These are phyloP conservation scores for Neogale vison DNA, from an alignment of 2,113 vertebrate species.

Conservation along the genomic window DNA sequence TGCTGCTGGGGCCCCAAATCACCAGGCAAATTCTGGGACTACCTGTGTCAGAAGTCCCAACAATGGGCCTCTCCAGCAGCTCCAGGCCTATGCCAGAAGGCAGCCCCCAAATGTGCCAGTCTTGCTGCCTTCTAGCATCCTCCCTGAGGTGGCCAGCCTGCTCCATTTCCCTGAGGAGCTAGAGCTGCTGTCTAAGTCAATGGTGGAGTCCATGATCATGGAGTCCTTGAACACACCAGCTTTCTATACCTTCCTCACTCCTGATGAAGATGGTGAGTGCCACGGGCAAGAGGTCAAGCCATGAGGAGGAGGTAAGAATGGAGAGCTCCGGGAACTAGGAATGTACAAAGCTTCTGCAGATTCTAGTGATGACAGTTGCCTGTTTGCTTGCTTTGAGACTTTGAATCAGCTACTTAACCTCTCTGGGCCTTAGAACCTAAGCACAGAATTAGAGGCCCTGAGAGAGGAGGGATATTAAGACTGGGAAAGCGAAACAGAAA, in stretches of 20 bases:
- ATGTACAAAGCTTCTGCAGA: not conserved
- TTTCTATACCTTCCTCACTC: conserved; percentile 63
- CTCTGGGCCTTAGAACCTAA: not conserved
- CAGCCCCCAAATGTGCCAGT: not conserved
- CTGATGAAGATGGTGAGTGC: conserved; percentile 47
- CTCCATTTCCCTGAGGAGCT: conserved; percentile 62
- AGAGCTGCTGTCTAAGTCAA: conserved; percentile 29
- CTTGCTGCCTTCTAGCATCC: not conserved
- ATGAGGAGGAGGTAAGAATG: not conserved
- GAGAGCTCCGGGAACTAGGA: not conserved
- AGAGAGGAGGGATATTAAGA: not conserved
- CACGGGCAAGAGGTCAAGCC: not conserved
- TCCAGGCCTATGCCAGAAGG: not conserved
- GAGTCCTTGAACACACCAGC: conserved; percentile 70
- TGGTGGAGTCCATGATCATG: conserved; percentile 35
- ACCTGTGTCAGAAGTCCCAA: conserved; percentile 15
- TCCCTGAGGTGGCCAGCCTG: conserved; percentile 21
- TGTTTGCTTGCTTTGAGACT: conserved; percentile 4
- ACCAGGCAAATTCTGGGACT: conserved; percentile 5
- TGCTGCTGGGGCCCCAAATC: not conserved
- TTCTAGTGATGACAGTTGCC: conserved; percentile 5
- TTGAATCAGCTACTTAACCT: conserved; percentile 11
- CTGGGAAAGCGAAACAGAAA: conserved; percentile 38
- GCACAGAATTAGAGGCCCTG: not conserved
- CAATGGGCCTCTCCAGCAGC: not conserved